Conservation (phyloP, 2,113 vertebrate species). For the Grallaria varia region DNA sequence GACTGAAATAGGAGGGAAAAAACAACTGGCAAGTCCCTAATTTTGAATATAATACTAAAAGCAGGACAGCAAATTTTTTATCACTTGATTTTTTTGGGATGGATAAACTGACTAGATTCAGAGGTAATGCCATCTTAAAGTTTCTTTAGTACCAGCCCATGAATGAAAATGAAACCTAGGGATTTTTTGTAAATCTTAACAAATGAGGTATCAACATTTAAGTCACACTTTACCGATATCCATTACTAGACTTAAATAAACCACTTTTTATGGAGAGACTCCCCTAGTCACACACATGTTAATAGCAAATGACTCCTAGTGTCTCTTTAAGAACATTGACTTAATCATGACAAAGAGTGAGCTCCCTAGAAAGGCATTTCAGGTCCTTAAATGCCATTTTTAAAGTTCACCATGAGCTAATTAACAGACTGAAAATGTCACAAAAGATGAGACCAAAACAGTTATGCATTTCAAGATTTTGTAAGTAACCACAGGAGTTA, state of each 20-base stretch:
- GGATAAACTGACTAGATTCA: neutral
- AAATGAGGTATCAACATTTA: neutral
- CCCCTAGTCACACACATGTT: neutral
- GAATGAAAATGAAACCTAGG: neutral
- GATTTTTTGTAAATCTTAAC: neutral
- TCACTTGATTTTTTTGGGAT: neutral
- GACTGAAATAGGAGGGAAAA: neutral
- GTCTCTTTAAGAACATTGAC: neutral
- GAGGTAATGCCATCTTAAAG: neutral
- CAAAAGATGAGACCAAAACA: neutral
- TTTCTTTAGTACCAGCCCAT: neutral
- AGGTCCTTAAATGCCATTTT: neutral
- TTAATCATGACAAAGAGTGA: neutral
- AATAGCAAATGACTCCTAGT: neutral
- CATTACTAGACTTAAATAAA: neutral
- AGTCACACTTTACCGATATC: neutral
- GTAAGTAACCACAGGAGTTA: neutral
- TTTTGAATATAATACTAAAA: neutral
- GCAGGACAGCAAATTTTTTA: neutral
- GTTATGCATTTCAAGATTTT: neutral
- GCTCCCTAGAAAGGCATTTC: neutral
- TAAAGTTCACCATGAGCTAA: slow-evolving; percentile 28
- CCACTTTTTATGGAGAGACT: neutral
- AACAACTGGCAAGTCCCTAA: neutral
- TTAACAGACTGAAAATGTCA: slow-evolving; percentile 47